Evolutionary conservation across 1,140 invertebrate genomes (phyloP).

Genomic region (Stegodyphus mimosarum): DNA sequence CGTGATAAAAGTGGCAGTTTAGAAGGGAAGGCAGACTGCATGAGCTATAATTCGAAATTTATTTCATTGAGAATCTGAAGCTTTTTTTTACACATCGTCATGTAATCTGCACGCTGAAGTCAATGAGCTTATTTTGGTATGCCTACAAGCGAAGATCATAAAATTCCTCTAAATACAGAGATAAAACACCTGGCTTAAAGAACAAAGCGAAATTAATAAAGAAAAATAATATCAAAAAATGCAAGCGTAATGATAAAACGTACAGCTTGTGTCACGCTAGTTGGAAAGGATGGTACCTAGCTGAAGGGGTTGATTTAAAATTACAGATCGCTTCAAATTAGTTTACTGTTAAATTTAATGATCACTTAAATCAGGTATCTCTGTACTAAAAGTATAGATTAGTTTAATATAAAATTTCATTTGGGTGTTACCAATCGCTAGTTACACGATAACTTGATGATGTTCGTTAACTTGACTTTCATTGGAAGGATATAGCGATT

Average conservation of each 20-base stretch:
- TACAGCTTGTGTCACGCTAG: constrained; percentile 32
- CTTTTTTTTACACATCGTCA: background rate
- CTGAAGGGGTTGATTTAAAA: constrained; percentile 29
- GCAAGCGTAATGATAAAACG: constrained; percentile 11
- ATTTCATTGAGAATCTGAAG: background rate
- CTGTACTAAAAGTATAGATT: too few relatives aligned
- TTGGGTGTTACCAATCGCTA: too few relatives aligned
- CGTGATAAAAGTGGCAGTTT: background rate
- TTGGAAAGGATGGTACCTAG: constrained; percentile 2
- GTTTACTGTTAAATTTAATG: background rate
- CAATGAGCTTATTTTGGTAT: background rate
- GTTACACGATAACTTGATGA: too few relatives aligned
- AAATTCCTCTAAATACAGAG: background rate
- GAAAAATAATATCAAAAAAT: background rate
- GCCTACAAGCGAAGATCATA: background rate
- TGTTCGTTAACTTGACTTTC: background rate
- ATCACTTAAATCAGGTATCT: too few relatives aligned
- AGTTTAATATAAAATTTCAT: too few relatives aligned
- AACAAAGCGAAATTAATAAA: background rate
- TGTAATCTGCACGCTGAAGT: background rate
- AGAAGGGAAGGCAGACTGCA: background rate
- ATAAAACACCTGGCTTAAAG: background rate
- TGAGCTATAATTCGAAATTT: background rate
- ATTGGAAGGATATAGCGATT: background rate
- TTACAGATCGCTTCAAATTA: constrained; percentile 2